Conservation (phyloP, 2,888 invertebrate genomes). For the Abrostola triplasia region DNA sequence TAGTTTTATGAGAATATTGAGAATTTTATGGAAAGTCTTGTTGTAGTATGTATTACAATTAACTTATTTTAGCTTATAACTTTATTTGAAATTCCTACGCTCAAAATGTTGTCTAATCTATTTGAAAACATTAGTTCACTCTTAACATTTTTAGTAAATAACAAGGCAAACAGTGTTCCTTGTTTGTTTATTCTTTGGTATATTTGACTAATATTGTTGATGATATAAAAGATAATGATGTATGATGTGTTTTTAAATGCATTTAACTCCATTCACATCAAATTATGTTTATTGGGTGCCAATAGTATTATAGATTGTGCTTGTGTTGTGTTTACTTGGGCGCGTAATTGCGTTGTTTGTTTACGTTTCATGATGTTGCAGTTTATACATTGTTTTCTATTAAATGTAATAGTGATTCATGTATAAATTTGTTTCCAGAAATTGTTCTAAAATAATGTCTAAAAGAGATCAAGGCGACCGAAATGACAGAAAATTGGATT, state of each 20-base stretch:
- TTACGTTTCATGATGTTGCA: constrained; percentile 69
- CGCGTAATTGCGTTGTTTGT: constrained; percentile 86
- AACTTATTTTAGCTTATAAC: constrained; percentile 21
- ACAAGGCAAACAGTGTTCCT: constrained; percentile 52
- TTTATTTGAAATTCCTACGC: constrained; percentile 16
- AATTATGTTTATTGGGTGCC: not conserved
- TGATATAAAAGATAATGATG: not conserved
- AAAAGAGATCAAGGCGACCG: constrained; percentile 85
- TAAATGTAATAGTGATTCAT: constrained; percentile 27
- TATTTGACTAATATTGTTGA: constrained; percentile 27
- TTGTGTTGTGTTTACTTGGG: constrained; percentile 61
- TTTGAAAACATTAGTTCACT: constrained; percentile 32
- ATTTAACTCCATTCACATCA: not conserved
- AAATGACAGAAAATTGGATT: constrained; percentile 83
- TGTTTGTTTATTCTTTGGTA: constrained; percentile 64
- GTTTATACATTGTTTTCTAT: constrained; percentile 42
- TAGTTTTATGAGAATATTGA: constrained; percentile 65
- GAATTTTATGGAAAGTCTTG: constrained; percentile 59
- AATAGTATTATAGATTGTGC: constrained; percentile 18
- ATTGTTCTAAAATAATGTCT: constrained; percentile 75
- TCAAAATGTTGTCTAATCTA: constrained; percentile 26
- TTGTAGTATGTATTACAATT: constrained; percentile 63
- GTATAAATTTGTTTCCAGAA: constrained; percentile 55
- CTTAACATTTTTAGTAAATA: constrained; percentile 33
- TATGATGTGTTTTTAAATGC: not conserved